phyloP scores from a whole-genome alignment of 2,797 vertebrate species.

The Anguilla anguilla region DNA sequence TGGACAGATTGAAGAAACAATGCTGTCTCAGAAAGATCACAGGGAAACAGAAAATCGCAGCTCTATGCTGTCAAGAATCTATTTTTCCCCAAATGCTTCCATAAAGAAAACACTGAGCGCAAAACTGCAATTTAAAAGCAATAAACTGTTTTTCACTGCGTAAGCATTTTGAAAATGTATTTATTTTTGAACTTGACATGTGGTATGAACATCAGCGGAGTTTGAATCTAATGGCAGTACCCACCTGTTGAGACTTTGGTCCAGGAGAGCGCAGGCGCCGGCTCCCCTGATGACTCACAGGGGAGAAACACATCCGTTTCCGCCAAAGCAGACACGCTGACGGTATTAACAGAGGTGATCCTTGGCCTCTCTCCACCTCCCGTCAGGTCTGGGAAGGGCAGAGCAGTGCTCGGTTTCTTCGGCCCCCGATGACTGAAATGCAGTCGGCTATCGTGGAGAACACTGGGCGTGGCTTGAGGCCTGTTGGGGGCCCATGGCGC shows the following conservation, averaged over 20 bases:
- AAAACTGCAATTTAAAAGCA: neutral
- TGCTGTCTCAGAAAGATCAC: neutral
- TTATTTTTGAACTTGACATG: neutral
- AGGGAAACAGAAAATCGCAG: neutral
- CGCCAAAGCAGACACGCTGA: slow-evolving; percentile 69
- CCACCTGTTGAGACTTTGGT: slow-evolving; percentile 79
- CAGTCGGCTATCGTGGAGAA: slow-evolving; percentile 55
- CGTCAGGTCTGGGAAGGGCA: slow-evolving; percentile 64
- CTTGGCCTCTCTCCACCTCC: slow-evolving; percentile 64
- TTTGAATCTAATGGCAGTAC: neutral
- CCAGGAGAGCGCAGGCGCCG: slow-evolving; percentile 71
- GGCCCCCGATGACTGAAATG: slow-evolving; percentile 54
- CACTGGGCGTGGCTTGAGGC: slow-evolving; percentile 43
- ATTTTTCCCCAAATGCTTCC: neutral
- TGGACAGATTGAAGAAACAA: neutral
- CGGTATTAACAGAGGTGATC: slow-evolving; percentile 64
- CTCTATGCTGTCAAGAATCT: neutral
- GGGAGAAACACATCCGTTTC: slow-evolving; percentile 70
- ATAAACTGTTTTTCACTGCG: neutral
- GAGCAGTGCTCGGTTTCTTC: slow-evolving; percentile 58
- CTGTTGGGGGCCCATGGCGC: slow-evolving; percentile 50
- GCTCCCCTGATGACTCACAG: slow-evolving; percentile 72
- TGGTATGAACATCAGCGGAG: neutral
- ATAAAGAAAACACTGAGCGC: neutral
- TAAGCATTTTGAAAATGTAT: neutral